phyloP scores from a whole-genome alignment of 2,113 vertebrate genomes.

The Spermophilus dauricus region DNA sequence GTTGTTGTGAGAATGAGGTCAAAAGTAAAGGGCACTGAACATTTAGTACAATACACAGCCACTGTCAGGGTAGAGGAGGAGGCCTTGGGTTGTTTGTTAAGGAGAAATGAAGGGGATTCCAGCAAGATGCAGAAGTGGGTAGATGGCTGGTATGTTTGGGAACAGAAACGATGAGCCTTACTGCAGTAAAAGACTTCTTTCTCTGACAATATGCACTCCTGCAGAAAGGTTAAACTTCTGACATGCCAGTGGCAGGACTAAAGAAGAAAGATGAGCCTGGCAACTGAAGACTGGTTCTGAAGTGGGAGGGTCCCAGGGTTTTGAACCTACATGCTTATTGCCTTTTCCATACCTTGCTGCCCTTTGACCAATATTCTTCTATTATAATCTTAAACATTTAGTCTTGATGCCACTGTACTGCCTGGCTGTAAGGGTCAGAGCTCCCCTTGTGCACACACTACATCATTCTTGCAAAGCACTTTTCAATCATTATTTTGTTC shows the following conservation, averaged over 20 bases:
- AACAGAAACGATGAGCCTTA: neutral
- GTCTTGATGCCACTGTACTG: neutral
- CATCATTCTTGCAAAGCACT: neutral
- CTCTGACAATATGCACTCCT: neutral
- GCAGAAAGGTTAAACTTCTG: neutral
- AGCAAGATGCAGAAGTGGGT: neutral
- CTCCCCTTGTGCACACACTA: neutral
- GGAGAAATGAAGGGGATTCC: neutral
- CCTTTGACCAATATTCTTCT: neutral
- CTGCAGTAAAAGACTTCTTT: neutral
- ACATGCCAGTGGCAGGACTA: neutral
- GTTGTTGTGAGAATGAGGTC: neutral
- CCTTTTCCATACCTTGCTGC: neutral
- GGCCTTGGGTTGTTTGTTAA: neutral
- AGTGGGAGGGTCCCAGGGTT: neutral
- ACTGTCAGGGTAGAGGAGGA: neutral
- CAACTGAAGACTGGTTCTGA: neutral
- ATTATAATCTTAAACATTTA: neutral
- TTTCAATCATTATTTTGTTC: slow-evolving; percentile 78
- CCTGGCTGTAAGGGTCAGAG: neutral
- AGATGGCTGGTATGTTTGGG: no score
- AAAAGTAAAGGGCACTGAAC: neutral
- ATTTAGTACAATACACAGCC: neutral
- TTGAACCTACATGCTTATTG: neutral
- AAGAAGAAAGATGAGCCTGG: neutral